phyloP scores from a whole-genome alignment of 2,797 vertebrate genomes.

The Otolemur crassicaudatus region DNA sequence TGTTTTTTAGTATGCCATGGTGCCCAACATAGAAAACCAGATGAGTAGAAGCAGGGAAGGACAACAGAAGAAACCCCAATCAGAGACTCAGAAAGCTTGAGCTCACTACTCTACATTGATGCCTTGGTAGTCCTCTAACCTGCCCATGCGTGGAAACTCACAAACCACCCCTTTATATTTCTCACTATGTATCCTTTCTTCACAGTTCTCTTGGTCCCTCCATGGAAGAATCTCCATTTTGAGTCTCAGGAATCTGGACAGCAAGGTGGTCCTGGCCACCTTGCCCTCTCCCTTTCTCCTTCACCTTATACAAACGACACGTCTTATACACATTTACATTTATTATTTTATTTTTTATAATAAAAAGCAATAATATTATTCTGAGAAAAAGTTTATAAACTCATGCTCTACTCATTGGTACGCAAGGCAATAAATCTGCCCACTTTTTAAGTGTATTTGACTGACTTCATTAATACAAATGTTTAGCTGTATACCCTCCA shows the following conservation, averaged over 20 bases:
- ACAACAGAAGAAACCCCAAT: not conserved
- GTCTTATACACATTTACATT: slow-evolving; percentile 17
- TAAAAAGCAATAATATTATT: not conserved
- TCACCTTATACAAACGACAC: not conserved
- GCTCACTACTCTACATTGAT: not conserved
- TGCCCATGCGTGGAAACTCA: not conserved
- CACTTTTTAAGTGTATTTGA: slow-evolving; percentile 43
- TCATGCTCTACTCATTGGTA: not conserved
- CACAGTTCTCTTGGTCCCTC: not conserved
- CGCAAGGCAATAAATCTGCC: not conserved
- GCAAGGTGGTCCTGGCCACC: not conserved
- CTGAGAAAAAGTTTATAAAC: not conserved
- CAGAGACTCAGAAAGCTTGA: not conserved
- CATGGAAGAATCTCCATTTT: not conserved
- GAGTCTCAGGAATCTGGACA: not conserved
- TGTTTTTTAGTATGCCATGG: not conserved
- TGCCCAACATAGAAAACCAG: not conserved
- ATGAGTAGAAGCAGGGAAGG: not conserved
- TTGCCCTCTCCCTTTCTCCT: not conserved
- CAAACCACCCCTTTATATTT: not conserved
- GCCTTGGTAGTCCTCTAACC: not conserved
- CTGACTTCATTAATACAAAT: slow-evolving; percentile 57
- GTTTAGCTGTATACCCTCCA: slow-evolving; percentile 56
- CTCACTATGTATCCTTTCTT: not conserved
- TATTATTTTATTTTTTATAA: not conserved